Conservation (phyloP, 1,140 invertebrate species). For the Drosophila fuyamai region DNA sequence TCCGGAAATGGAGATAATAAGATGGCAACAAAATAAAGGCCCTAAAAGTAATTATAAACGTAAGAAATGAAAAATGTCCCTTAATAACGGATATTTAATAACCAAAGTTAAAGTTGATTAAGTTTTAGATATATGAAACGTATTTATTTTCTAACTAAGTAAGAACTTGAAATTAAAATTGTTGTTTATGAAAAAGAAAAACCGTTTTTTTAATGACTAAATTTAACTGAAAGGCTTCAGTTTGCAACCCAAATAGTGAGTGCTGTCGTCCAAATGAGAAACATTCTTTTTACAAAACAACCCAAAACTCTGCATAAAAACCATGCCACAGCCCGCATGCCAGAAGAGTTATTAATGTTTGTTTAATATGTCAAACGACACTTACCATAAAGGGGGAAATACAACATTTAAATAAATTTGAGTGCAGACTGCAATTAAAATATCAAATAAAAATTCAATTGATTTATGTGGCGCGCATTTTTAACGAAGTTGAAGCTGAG, state of each 20-base stretch:
- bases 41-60: neutral
- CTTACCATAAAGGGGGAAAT: conserved; percentile 11
- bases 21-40: no score
- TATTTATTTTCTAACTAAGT: no score
- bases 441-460: conserved; percentile 70
- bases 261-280: neutral
- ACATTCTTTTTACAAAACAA: neutral
- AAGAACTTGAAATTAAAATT: no score
- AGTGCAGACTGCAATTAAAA: conserved; percentile 63
- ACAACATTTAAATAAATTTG: conserved; percentile 25
- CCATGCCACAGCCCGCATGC: conserved; percentile 18
- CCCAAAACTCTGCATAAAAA: neutral
- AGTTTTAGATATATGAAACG: no score
- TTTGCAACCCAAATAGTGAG: conserved; percentile 1
- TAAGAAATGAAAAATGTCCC: no score
- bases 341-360: conserved; percentile 31
- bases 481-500: conserved; percentile 15
- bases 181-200: neutral
- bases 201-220: no score
- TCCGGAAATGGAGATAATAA: neutral
- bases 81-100: no score
- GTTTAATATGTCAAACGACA: conserved; percentile 39
- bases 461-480: conserved; percentile 60
- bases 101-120: no score
- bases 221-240: neutral